Evolutionary conservation across 2,888 invertebrate species (phyloP).

Genomic region (Phyllotreta cruciferae): DNA sequence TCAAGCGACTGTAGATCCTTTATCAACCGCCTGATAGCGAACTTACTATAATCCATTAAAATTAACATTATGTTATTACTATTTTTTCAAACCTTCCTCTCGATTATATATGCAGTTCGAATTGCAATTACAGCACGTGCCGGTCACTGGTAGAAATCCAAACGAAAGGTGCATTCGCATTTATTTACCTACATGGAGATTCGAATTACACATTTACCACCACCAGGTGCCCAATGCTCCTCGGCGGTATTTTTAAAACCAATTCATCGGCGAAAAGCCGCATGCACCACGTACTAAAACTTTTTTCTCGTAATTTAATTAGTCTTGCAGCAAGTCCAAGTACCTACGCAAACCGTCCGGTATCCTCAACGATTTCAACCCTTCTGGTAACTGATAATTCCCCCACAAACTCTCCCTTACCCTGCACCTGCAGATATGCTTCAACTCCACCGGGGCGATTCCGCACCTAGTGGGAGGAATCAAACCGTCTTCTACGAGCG

Average conservation of each 20-base stretch:
- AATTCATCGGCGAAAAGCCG: neutral
- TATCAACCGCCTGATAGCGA: too few relatives aligned
- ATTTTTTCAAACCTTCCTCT: too few relatives aligned
- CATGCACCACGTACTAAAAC: neutral
- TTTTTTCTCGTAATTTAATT: slow-evolving; percentile 30
- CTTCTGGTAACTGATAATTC: slow-evolving; percentile 77
- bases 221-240: too few relatives aligned
- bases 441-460: slow-evolving; percentile 71
- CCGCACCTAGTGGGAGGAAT: slow-evolving; percentile 68
- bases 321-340: slow-evolving; percentile 77
- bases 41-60: too few relatives aligned
- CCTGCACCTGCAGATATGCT: slow-evolving; percentile 76
- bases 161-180: too few relatives aligned
- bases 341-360: slow-evolving; percentile 73
- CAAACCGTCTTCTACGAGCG: slow-evolving; percentile 66
- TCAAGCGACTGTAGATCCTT: too few relatives aligned
- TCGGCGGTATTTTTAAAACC: too few relatives aligned
- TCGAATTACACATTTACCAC: too few relatives aligned
- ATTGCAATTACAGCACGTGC: neutral
- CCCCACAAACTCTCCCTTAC: slow-evolving; percentile 71
- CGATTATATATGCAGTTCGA: too few relatives aligned
- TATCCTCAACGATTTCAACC: slow-evolving; percentile 72
- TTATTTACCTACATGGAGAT: neutral
- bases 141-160: neutral
- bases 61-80: too few relatives aligned